Evolutionary conservation across 2,888 invertebrate genomes (phyloP), one percentile per base, ranked within the genome.

Genomic region (Sisyra terminalis): DNA sequence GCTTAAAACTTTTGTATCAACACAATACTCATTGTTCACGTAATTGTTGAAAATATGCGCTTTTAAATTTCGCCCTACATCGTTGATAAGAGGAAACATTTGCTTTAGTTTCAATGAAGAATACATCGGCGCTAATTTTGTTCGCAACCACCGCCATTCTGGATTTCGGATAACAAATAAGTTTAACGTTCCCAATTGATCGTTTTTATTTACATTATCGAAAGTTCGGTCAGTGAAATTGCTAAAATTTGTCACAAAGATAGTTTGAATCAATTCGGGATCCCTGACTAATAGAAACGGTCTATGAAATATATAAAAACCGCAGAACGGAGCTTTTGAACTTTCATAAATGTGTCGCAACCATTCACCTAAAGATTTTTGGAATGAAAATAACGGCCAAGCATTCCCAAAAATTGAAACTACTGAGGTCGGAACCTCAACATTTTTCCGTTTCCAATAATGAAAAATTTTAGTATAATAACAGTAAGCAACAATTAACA

Each of bases 81-180:
- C 59, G 31, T 56, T 49, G 53, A 69, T 63, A 29, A 67, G 54
- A 0, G 60, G 59, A 17, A 67, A 59, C 70, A 72, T 70, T 34
- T 53, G 55, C 50, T 65, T 71, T 43, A 74, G 55, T 52, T 71
- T 73, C 14, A 67, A 69, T 2, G 65, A 61, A 1, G 71, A 67
- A 50, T 73, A 66, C 1, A 67, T 64, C 0, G 71, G 71, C 0
- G 69, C 64, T 24, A 73, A 52, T 47, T 69, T 69, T 1, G 60
- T 50, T 16, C 74, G 57, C n/a, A 70, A 50, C 29, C 56, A 56
- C 50, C 64, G 69, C 74, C 73, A 75, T 2, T 62, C 60, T 0
- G 65, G 63, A 43, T 66, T 67, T 45, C 62, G 64, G 42, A 65
- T 48, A 2, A 62, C 57, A 46, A 70, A 58, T 39, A 67, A 48